Evolutionary conservation across 2,888 invertebrate genomes (phyloP).

Genomic region (Amphipyra berbera): DNA sequence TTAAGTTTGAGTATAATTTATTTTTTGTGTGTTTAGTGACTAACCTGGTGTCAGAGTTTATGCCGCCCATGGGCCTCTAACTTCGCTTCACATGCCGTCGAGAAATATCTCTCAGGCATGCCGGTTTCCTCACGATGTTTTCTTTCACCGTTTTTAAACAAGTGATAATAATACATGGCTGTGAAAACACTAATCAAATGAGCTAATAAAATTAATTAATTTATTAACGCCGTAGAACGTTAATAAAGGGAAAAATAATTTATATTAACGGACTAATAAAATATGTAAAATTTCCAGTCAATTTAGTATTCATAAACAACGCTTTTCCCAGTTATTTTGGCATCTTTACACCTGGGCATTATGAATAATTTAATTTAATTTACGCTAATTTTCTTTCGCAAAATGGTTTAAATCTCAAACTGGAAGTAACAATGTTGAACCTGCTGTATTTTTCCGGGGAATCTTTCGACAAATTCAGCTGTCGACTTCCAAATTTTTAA

Average conservation of each 20-base stretch:
- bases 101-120: too few relatives aligned
- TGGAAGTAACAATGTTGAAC: slow-evolving; percentile 7
- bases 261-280: slow-evolving; percentile 43
- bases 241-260: slow-evolving; percentile 40
- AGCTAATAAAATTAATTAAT: slow-evolving; percentile 3
- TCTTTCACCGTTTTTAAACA: too few relatives aligned
- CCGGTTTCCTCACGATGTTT: too few relatives aligned
- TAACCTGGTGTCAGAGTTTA: too few relatives aligned
- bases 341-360: slow-evolving; percentile 27
- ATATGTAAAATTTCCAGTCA: slow-evolving; percentile 45
- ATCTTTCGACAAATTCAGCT: background rate
- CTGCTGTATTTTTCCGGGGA: slow-evolving; percentile 18
- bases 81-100: too few relatives aligned
- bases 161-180: too few relatives aligned
- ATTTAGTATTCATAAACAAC: slow-evolving; percentile 58
- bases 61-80: too few relatives aligned
- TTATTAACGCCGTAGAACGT: background rate
- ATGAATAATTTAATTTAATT: slow-evolving; percentile 53
- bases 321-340: slow-evolving; percentile 18
- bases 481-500: too few relatives aligned
- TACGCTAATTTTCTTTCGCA: slow-evolving; percentile 28
- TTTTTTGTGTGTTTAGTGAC: too few relatives aligned
- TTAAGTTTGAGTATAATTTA: too few relatives aligned
- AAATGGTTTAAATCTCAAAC: slow-evolving; percentile 6
- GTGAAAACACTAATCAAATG: background rate